A percentile compares a stretch with the other conserved stretches of the same genome.
phyloP scores from a whole-genome alignment of 2,797 vertebrate genomes.

The Pitangus sulphuratus region DNA sequence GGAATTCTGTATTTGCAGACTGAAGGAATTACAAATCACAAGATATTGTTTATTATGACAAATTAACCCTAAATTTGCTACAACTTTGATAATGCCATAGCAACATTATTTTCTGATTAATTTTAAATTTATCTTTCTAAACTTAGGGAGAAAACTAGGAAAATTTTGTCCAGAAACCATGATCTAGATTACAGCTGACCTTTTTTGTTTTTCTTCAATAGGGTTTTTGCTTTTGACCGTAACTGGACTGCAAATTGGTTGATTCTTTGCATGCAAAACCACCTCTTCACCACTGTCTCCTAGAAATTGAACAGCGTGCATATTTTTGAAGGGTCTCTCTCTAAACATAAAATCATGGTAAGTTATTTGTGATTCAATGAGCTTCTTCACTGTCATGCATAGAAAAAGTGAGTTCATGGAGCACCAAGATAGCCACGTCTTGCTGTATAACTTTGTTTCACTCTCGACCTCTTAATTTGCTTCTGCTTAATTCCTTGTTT shows the following conservation, averaged over 20 bases:
- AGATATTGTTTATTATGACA: not conserved
- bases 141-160: not conserved
- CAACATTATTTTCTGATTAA: conserved; percentile 17
- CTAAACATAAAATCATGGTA: not conserved
- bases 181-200: not conserved
- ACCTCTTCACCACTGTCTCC: not conserved
- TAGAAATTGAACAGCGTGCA: not conserved
- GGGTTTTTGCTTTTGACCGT: not conserved
- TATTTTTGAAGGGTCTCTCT: not conserved
- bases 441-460: not conserved
- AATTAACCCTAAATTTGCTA: not conserved
- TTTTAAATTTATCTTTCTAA: not conserved
- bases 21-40: conserved; percentile 21
- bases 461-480: not conserved
- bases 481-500: not conserved
- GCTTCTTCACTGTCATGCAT: not conserved
- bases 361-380: not conserved
- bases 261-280: not conserved
- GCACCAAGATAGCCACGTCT: not conserved
- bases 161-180: not conserved
- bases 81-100: not conserved
- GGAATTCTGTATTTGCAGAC: conserved; percentile 56
- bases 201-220: not conserved
- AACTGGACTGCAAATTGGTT: not conserved
- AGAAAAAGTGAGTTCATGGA: not conserved